Conservation (phyloP, 2,888 invertebrate genomes). For the Esperia sulphurella region DNA sequence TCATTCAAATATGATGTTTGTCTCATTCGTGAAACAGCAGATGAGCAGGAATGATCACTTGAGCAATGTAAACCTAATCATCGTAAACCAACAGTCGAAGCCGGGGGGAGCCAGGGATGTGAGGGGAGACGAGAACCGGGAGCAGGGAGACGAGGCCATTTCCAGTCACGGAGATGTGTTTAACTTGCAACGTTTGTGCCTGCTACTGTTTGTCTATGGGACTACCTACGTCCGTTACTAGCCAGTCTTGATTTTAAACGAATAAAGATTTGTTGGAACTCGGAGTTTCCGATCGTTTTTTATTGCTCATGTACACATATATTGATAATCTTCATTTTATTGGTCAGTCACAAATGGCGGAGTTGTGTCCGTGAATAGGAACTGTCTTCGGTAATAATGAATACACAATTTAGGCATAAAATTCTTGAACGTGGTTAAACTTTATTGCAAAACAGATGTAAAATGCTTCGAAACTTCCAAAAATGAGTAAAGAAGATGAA, state of each 20-base stretch:
- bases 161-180: slow-evolving; percentile 32
- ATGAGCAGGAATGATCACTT: slow-evolving; percentile 37
- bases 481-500: no score
- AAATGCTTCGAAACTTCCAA: no score
- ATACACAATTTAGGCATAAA: no score
- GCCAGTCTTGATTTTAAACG: slow-evolving; percentile 19
- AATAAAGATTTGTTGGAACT: not conserved
- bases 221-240: not conserved
- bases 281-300: no score
- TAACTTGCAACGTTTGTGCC: slow-evolving; percentile 33
- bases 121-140: not conserved
- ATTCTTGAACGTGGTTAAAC: no score
- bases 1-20: slow-evolving; percentile 20
- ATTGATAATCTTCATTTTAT: no score
- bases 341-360: no score
- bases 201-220: slow-evolving; percentile 13
- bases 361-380: no score
- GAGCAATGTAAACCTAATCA: slow-evolving; percentile 54
- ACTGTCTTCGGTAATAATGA: no score
- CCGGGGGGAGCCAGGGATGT: not conserved
- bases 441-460: no score
- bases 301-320: no score
- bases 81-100: slow-evolving; percentile 48
- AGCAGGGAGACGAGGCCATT: slow-evolving; percentile 27
- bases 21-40: slow-evolving; percentile 42